phyloP scores from a whole-genome alignment of 2,113 vertebrate genomes.

The Serinus canaria region DNA sequence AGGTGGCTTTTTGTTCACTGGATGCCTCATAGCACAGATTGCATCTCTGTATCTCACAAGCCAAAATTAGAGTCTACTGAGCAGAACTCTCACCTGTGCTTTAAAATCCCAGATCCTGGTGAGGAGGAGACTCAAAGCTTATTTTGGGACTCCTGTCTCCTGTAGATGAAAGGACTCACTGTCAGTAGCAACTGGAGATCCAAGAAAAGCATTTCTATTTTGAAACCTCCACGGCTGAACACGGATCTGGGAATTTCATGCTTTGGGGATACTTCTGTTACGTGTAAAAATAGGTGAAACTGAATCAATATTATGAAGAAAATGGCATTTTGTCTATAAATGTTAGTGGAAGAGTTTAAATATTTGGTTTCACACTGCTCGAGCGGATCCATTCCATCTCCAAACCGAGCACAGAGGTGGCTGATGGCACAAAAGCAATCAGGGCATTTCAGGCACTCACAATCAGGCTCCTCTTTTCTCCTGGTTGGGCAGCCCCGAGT shows the following conservation, averaged over 20 bases:
- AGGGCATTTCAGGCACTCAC: neutral
- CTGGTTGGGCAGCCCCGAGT: neutral
- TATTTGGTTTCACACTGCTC: neutral
- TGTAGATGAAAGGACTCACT: neutral
- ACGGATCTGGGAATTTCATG: neutral
- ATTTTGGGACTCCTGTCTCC: neutral
- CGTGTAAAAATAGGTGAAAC: neutral
- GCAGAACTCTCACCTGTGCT: neutral
- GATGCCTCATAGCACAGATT: neutral
- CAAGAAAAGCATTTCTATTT: conserved; percentile 40
- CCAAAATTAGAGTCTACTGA: neutral
- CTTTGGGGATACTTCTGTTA: neutral
- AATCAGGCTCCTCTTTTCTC: neutral
- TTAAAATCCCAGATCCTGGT: neutral
- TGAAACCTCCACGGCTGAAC: neutral
- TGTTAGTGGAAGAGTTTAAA: neutral
- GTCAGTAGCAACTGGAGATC: neutral
- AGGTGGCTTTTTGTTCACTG: neutral
- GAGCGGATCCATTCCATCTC: neutral
- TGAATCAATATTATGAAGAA: neutral
- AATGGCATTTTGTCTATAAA: neutral
- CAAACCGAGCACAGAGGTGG: neutral
- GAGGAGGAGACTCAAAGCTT: neutral
- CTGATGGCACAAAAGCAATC: neutral
- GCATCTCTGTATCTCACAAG: neutral